Evolutionary conservation across 1,140 invertebrate genomes (phyloP).

Genomic region (Papilio polyxenes): DNA sequence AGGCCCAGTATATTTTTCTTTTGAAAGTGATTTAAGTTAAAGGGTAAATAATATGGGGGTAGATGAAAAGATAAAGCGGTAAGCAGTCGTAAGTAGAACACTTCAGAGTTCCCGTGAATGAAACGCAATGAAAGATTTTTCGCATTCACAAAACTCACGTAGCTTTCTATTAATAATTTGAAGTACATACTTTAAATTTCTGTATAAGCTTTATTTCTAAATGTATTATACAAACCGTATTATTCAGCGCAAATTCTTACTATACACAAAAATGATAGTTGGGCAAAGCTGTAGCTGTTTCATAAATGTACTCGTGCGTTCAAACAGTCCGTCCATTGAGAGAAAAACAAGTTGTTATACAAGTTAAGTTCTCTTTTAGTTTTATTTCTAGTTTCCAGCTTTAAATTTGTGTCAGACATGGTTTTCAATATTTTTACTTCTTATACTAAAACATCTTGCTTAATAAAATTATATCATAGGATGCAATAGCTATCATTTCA

Average conservation of each 20-base stretch:
- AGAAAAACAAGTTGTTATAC: neutral
- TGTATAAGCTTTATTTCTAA: neutral
- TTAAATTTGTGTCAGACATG: neutral
- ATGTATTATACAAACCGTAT: neutral
- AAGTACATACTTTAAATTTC: conserved; percentile 25
- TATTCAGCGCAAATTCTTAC: neutral
- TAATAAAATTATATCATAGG: neutral
- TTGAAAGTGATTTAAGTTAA: conserved; percentile 17
- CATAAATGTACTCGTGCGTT: neutral
- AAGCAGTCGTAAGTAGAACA: conserved; percentile 27
- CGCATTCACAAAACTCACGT: conserved; percentile 24
- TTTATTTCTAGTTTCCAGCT: neutral
- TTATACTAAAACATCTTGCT: neutral
- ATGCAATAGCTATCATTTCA: neutral
- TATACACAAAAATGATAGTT: neutral
- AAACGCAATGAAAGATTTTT: conserved; percentile 34
- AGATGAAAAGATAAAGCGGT: conserved; percentile 29
- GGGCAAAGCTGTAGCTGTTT: neutral
- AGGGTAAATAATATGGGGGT: conserved; percentile 22
- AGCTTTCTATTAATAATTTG: conserved; percentile 24
- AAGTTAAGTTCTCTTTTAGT: neutral
- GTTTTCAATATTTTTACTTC: neutral
- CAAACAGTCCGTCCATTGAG: neutral
- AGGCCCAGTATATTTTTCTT: neutral
- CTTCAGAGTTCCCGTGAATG: conserved; percentile 13